Percentiles rank a stretch among this genome's conserved stretches.
Evolutionary conservation across 2,888 invertebrate genomes (phyloP).

Genomic region (Operophtera brumata): DNA sequence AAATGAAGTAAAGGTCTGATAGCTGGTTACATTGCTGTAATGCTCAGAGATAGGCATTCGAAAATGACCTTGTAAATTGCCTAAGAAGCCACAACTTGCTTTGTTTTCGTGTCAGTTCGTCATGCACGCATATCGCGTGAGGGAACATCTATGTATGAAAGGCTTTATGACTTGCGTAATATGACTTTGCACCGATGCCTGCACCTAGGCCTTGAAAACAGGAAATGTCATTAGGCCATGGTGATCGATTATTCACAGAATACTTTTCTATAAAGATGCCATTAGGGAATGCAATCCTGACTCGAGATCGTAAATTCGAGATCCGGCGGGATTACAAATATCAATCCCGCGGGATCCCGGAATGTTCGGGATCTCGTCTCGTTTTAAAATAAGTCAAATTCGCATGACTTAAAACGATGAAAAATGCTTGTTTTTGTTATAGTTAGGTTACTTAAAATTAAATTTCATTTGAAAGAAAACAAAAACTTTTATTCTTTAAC

Average conservation of each 20-base stretch:
- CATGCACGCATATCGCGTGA: not conserved
- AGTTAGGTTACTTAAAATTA: too few species aligned
- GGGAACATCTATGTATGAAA: not conserved
- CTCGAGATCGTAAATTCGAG: too few species aligned
- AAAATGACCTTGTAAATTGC: slow-evolving; percentile 11
- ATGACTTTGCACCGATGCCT: slow-evolving; percentile 21
- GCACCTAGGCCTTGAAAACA: slow-evolving; percentile 26
- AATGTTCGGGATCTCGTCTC: too few species aligned
- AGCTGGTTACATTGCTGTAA: slow-evolving; percentile 2
- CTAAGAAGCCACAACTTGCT: slow-evolving; percentile 5
- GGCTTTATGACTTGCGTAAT: slow-evolving; percentile 5
- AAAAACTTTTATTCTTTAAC: too few species aligned
- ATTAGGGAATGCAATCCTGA: too few species aligned
- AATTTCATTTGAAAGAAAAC: too few species aligned
- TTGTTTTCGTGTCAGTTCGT: not conserved
- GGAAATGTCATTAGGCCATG: slow-evolving; percentile 23
- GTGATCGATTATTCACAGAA: not conserved
- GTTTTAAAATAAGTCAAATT: too few species aligned
- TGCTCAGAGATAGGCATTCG: slow-evolving; percentile 5
- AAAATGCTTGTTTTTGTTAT: too few species aligned
- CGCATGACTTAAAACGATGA: too few species aligned
- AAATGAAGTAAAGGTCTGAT: not conserved
- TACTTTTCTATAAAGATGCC: not conserved
- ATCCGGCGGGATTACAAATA: too few species aligned
- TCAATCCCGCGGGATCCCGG: too few species aligned